phyloP scores from a whole-genome alignment of 64 coral and sea anemone genomes.

The Montipora foliosa region DNA sequence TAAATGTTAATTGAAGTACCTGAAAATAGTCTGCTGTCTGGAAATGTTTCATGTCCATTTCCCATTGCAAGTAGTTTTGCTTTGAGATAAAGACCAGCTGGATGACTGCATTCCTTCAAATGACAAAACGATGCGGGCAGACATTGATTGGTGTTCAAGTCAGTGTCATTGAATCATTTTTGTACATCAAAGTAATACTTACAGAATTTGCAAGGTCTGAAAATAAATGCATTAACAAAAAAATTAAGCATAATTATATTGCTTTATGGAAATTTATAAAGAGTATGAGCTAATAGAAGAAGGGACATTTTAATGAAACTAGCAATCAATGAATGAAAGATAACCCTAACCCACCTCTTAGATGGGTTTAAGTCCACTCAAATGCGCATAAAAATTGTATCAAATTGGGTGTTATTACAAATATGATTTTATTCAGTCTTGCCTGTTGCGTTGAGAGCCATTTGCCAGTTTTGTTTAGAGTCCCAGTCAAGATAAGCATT shows the following conservation, averaged over 20 bases:
- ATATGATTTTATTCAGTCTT: background rate
- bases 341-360: no score
- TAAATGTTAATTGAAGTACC: constrained; percentile 47
- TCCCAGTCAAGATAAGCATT: constrained; percentile 99
- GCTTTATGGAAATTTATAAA: background rate
- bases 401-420: background rate
- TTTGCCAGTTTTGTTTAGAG: constrained; percentile 74
- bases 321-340: no score
- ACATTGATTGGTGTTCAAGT: background rate
- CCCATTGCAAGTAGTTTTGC: constrained; percentile 80
- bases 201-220: constrained; percentile 97
- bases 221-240: constrained; percentile 10
- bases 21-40: constrained; percentile 68
- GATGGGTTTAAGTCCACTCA: no score
- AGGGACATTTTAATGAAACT: no score
- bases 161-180: background rate
- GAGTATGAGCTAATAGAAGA: no score
- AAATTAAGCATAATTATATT: background rate
- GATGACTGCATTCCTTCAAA: constrained; percentile 80
- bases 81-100: constrained; percentile 95
- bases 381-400: background rate
- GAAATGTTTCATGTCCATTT: constrained; percentile 47
- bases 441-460: constrained; percentile 94
- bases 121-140: background rate
- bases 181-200: constrained; percentile 47